Base-by-base conservation (phyloP, 1,140 invertebrate species). In the Cotesia typhae region DNA sequence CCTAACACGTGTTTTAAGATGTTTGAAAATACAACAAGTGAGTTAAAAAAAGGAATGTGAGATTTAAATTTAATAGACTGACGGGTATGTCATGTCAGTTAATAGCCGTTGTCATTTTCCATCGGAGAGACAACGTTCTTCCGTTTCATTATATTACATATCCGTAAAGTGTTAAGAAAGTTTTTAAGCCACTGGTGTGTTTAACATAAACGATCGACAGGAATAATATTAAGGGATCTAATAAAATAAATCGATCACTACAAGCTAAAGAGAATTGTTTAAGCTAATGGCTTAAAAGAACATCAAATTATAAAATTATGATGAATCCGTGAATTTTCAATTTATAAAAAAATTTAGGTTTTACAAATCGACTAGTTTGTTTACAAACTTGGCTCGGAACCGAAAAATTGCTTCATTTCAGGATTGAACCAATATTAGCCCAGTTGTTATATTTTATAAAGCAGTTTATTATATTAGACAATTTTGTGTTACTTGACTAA, bases 401-500 rank as follows among this genome's bases (percentile, higher is more conserved):
- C 28, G 28, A 28, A 28, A 28, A 28, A 28, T 28, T 1, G 28
- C 28, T 28, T 28, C 1, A 28, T 28, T 28, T 28, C 28, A 28
- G 28, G 3, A 2, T 28, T 28, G 28, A 28, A 28, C 28, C 28
- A 28, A 28, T 28, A 28, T 3, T 28, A 28, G 28, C 1, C 28
- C 28, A 28, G 28, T 28, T 28, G 28, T 28, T 28, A 28, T 28
- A 28, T 28, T 28, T 28, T 28, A 6, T 14, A 20, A 57, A 20
- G 53, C 3, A 57, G n/a, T 17, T 57, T 17, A 69, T 41, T 41
- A 12, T 76, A 74, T 71, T 71, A 75, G 68, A 76, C 72, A 79
- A 82, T 79, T 80, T 82, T 74, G 76, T 76, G 79, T 83, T 81
- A 77, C 79, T 67, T 75, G 76, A 17, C 76, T 74, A 79, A 79